Percentiles rank a stretch among this genome's conserved stretches.
These are phyloP conservation scores for Diplazon laetatorius DNA, from an alignment of 2,888 invertebrate species.

Conservation along the genomic window DNA sequence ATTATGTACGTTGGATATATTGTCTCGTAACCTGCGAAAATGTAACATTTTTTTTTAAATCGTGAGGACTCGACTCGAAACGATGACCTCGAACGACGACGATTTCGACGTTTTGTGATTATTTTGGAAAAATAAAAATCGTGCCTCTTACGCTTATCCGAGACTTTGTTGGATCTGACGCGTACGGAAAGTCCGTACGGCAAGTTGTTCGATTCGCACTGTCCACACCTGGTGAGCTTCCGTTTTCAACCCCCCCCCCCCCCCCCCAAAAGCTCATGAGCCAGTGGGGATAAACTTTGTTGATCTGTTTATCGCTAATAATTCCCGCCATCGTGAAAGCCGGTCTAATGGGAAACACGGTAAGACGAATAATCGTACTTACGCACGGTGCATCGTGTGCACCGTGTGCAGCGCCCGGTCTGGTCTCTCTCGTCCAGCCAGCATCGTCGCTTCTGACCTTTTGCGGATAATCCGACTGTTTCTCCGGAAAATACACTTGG, in stretches of 20 bases:
- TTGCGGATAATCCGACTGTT: constrained; percentile 61
- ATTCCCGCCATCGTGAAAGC: constrained; percentile 67
- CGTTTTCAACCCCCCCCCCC: no score
- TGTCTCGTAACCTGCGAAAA: constrained; percentile 18
- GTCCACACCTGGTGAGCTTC: constrained; percentile 62
- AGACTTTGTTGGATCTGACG: constrained; percentile 46
- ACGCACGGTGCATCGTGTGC: constrained; percentile 6
- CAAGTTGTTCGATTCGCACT: neutral
- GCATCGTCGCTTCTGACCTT: constrained; percentile 29
- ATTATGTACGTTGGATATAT: constrained; percentile 18
- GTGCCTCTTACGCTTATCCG: constrained; percentile 58
- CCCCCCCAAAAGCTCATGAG: constrained; percentile 40
- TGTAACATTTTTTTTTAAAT: constrained; percentile 22
- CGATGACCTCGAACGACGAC: constrained; percentile 33
- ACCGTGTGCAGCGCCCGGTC: neutral
- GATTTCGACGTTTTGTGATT: constrained; percentile 8
- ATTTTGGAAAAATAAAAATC: constrained; percentile 50
- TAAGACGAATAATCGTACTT: constrained; percentile 61
- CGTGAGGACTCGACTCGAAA: neutral
- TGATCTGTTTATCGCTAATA: constrained; percentile 72
- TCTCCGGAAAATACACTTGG: constrained; percentile 47
- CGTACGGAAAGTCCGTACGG: constrained; percentile 28
- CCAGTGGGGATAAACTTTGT: constrained; percentile 39
- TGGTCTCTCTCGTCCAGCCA: constrained; percentile 26
- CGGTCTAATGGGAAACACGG: constrained; percentile 66